A percentile compares a stretch with the other conserved stretches of the same genome.
phyloP scores from a whole-genome alignment of 2,888 invertebrate genomes.

The Oxytorus armatus region DNA sequence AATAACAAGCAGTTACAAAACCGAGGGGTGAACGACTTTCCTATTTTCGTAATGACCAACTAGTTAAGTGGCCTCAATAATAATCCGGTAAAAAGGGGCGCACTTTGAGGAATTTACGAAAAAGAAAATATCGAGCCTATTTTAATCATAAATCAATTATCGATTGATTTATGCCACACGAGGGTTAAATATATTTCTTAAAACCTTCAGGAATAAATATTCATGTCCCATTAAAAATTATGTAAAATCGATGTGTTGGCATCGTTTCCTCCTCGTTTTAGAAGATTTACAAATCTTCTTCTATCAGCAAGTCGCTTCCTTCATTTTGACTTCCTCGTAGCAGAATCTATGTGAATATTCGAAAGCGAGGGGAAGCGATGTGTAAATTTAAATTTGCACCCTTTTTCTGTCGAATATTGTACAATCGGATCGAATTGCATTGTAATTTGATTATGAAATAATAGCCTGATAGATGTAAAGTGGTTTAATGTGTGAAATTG shows the following conservation, averaged over 20 bases:
- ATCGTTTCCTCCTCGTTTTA: too few relatives aligned
- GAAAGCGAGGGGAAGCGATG: too few relatives aligned
- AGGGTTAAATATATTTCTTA: too few relatives aligned
- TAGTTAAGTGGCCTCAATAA: conserved; percentile 42
- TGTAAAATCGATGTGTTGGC: too few relatives aligned
- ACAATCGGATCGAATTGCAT: neutral
- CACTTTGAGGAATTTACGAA: neutral
- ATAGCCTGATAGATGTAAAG: neutral
- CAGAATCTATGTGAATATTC: too few relatives aligned
- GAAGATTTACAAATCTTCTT: too few relatives aligned
- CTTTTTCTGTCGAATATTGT: too few relatives aligned
- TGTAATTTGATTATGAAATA: neutral
- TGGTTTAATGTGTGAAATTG: conserved; percentile 10
- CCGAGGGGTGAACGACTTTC: conserved; percentile 31
- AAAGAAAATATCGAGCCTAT: neutral
- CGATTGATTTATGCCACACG: neutral
- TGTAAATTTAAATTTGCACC: too few relatives aligned
- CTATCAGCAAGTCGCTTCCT: too few relatives aligned
- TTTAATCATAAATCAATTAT: neutral
- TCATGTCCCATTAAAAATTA: too few relatives aligned
- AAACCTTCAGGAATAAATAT: too few relatives aligned
- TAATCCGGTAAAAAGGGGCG: neutral
- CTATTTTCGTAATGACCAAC: conserved; percentile 49
- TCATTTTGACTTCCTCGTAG: too few relatives aligned
- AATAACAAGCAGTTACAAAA: conserved; percentile 61